Percentiles rank a stretch among this genome's conserved stretches.
Evolutionary conservation across 2,113 vertebrate species (phyloP).

Genomic region (human): DNA sequence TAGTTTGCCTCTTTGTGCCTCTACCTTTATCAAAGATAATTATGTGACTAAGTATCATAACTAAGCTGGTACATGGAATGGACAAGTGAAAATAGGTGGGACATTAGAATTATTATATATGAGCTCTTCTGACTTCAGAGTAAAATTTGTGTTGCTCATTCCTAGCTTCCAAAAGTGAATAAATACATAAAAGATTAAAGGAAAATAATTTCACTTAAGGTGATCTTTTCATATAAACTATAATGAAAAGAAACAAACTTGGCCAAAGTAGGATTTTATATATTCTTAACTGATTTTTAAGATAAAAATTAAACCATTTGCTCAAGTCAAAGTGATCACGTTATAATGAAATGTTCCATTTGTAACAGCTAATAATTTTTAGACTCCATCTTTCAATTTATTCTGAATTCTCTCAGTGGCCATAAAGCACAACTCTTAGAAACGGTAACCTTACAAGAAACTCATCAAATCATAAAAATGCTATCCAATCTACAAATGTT

Average conservation of each 20-base stretch:
- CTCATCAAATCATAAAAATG: constrained; percentile 44
- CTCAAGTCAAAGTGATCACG: constrained; percentile 27
- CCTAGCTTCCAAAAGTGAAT: not conserved
- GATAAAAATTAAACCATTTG: constrained; percentile 34
- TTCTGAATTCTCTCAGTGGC: constrained; percentile 37
- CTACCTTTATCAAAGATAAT: not conserved
- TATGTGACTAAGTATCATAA: not conserved
- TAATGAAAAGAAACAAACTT: constrained; percentile 30
- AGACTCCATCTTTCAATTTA: constrained; percentile 22
- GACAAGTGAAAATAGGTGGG: not conserved
- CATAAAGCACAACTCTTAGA: constrained; percentile 41
- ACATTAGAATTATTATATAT: not conserved
- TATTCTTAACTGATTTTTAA: constrained; percentile 26
- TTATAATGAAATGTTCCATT: not conserved
- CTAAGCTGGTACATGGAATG: not conserved
- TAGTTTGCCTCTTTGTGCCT: not conserved
- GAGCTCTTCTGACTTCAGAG: not conserved
- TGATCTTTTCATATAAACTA: constrained; percentile 27
- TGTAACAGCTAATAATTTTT: constrained; percentile 32
- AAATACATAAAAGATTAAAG: constrained; percentile 15
- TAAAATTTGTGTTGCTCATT: not conserved
- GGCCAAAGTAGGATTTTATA: not conserved
- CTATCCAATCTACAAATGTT: constrained; percentile 28
- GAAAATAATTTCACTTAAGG: constrained; percentile 21
- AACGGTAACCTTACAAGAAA: constrained; percentile 9